These are phyloP conservation scores for Podabrus alpinus DNA, from an alignment of 2,888 invertebrate genomes.

Conservation along the genomic window DNA sequence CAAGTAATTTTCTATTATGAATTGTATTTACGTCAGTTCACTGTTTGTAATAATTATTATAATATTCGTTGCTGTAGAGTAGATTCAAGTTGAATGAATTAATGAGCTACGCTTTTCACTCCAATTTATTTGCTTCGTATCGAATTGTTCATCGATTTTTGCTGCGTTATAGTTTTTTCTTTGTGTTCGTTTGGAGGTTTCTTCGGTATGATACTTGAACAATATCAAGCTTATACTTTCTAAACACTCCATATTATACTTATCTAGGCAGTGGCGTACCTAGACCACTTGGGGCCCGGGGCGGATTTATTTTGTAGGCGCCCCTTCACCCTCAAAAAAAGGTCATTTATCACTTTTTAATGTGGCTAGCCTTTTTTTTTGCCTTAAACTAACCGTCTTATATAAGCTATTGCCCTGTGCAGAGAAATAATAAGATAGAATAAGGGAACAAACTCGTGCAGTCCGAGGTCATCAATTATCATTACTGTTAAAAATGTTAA, in stretches of 20 bases:
- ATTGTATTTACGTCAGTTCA: background rate
- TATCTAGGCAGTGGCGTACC: too few relatives aligned
- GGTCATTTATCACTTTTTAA: too few relatives aligned
- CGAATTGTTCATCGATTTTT: background rate
- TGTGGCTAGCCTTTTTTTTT: too few relatives aligned
- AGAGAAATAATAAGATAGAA: too few relatives aligned
- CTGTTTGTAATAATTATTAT: background rate
- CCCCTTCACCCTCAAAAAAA: too few relatives aligned
- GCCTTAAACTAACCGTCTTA: too few relatives aligned
- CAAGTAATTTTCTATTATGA: background rate
- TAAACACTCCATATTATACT: background rate
- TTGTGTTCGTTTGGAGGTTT: background rate
- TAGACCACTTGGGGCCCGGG: too few relatives aligned
- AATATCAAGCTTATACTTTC: background rate
- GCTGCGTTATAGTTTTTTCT: background rate
- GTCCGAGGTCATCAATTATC: too few relatives aligned
- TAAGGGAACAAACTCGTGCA: too few relatives aligned
- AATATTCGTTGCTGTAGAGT: background rate
- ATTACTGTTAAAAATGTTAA: too few relatives aligned
- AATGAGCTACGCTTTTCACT: background rate
- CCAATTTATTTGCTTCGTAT: background rate
- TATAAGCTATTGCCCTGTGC: too few relatives aligned
- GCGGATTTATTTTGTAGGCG: too few relatives aligned
- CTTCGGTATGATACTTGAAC: background rate
- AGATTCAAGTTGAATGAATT: background rate